Base-by-base conservation (phyloP, 2,888 invertebrate genomes). In the Eupithecia subumbrata region DNA sequence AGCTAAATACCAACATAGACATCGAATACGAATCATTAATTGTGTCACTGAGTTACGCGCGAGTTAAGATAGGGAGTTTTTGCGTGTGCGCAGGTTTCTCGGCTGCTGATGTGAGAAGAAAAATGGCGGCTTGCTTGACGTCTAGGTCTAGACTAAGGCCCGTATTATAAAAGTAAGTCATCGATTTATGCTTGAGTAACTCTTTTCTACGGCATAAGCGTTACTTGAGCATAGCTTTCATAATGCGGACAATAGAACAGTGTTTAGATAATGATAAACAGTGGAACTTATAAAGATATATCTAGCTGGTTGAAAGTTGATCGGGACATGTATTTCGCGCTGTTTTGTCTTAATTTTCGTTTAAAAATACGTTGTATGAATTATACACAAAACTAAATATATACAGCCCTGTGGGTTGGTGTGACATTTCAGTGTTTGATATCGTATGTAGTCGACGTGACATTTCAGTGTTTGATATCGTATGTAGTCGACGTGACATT, bases 11-110 rank as follows among this genome's bases (percentile, higher is more conserved):
- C 80, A 79, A 64, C 74, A 76, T 80, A 81, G 77, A 79, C 74
- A 78, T 75, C 66, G 71, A 74, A 74, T 72, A 76, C 77, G 74
- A 73, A 77, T 73, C 73, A 71, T 73, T 82, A 83, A 82, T 83
- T 82, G 82, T 86, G 83, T 83, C 85, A 84, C 75, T 79, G 77
- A 69, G 75, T 67, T 71, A 72, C 74, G 76, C 78, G 81, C 81
- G 80, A 83, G 80, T 79, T 78, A 79, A 81, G 80, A 80, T 78
- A 78, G 72, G 71, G 78, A 74, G 81, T 88, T 87, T 87, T 85
- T 86, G 79, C 79, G 73, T 79, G 40, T 76, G 74, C 79, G 68
- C 72, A 77, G 83, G 85, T 86, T 87, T 86, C 85, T 83, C 84
- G 14, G 68, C 12, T 40, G 5, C 11, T 9, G 68, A 68, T 68